These are phyloP conservation scores for Huso huso DNA, from an alignment of 2,797 vertebrate genomes.

Conservation along the genomic window DNA sequence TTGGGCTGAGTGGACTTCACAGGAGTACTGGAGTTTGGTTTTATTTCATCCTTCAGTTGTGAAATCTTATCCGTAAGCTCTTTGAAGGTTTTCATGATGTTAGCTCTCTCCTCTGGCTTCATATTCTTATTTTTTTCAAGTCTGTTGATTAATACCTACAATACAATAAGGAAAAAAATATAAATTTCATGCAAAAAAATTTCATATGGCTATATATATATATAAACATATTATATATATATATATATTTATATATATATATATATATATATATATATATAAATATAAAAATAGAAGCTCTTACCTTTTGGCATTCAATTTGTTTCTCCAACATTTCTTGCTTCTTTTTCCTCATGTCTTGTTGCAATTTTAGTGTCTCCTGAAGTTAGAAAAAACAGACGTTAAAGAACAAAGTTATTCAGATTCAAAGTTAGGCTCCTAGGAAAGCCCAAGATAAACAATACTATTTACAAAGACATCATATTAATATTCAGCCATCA, in stretches of 20 bases:
- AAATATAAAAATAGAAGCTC: slow-evolving; percentile 2
- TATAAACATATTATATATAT: too few relatives aligned
- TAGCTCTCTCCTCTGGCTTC: slow-evolving; percentile 89
- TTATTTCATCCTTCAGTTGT: slow-evolving; percentile 88
- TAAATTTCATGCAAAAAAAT: too few relatives aligned
- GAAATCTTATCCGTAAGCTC: slow-evolving; percentile 87
- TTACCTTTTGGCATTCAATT: slow-evolving; percentile 96
- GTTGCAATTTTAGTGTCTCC: slow-evolving; percentile 90
- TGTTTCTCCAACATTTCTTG: slow-evolving; percentile 92
- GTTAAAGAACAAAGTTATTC: slow-evolving; percentile 7
- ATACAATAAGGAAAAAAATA: background rate
- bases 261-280: too few relatives aligned
- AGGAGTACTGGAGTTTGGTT: slow-evolving; percentile 54
- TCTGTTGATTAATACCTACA: slow-evolving; percentile 85
- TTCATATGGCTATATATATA: too few relatives aligned
- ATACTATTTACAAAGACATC: too few relatives aligned
- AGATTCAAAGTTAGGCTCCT: background rate
- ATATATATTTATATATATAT: too few relatives aligned
- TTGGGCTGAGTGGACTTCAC: slow-evolving; percentile 65
- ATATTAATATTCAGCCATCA: too few relatives aligned
- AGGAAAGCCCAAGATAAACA: too few relatives aligned
- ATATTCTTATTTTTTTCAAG: slow-evolving; percentile 87
- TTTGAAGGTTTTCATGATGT: slow-evolving; percentile 94
- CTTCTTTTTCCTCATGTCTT: slow-evolving; percentile 95
- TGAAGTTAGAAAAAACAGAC: slow-evolving; percentile 25